Percentiles rank a stretch among this genome's conserved stretches.
Conservation (phyloP, 2,113 vertebrate genomes). For the Porphyrio hochstetteri region DNA sequence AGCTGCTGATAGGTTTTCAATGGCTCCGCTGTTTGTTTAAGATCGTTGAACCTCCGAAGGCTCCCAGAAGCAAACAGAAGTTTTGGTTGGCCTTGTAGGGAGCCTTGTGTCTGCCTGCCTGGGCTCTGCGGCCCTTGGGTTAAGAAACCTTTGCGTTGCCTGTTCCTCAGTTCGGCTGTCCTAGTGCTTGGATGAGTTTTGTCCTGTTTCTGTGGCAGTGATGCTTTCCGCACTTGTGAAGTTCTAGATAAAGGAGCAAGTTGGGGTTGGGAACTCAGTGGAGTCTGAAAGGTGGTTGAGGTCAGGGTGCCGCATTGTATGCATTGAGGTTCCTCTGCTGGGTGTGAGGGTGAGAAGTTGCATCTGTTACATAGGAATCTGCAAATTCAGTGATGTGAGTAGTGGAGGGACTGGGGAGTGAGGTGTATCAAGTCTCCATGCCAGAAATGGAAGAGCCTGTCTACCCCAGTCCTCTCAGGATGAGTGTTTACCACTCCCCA, state of each 20-base stretch:
- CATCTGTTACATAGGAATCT: neutral
- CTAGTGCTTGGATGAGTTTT: neutral
- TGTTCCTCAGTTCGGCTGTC: neutral
- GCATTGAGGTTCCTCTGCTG: neutral
- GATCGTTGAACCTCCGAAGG: neutral
- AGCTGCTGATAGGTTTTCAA: neutral
- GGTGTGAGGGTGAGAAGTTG: neutral
- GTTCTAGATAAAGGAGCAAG: neutral
- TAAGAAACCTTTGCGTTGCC: neutral
- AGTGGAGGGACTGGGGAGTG: neutral
- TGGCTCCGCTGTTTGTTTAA: neutral
- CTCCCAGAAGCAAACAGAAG: slow-evolving; percentile 17
- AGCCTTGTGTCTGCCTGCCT: neutral
- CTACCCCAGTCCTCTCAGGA: neutral
- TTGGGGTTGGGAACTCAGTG: neutral
- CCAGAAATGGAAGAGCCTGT: neutral
- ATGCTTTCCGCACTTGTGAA: rapidly evolving
- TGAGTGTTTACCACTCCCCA: neutral
- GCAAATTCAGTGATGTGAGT: neutral
- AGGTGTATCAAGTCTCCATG: neutral
- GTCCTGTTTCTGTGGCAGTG: neutral
- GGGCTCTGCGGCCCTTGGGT: neutral
- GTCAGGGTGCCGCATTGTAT: neutral
- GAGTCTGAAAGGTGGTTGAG: neutral
- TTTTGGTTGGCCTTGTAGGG: neutral